These are phyloP conservation scores for Syrrhaptes paradoxus DNA, from an alignment of 2,113 vertebrate species.

Conservation along the genomic window DNA sequence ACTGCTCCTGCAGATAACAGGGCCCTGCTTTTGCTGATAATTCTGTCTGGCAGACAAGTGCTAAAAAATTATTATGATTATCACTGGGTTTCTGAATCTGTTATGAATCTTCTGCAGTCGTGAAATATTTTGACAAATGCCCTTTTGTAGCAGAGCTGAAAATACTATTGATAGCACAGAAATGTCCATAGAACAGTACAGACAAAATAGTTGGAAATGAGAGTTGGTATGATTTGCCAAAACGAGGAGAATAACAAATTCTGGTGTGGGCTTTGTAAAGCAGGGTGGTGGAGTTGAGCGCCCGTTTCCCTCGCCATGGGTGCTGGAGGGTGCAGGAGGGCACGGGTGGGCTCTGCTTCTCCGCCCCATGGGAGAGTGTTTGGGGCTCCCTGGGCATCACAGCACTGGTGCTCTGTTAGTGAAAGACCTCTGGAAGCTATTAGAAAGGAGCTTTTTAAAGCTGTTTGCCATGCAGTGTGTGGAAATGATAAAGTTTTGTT, in stretches of 20 bases:
- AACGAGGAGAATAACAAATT: neutral
- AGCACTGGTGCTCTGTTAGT: neutral
- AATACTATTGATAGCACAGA: neutral
- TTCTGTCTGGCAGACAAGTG: conserved; percentile 36
- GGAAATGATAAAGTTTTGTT: neutral
- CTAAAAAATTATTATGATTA: conserved; percentile 57
- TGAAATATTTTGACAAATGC: conserved; percentile 39
- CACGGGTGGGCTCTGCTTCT: neutral
- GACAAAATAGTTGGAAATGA: neutral
- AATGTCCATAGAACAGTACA: neutral
- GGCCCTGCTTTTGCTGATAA: conserved; percentile 2
- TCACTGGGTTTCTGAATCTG: conserved; percentile 22
- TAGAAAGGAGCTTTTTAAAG: neutral
- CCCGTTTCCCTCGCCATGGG: neutral
- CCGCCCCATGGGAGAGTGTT: rapidly evolving
- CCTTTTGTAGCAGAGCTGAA: conserved; percentile 6
- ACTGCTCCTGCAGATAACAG: neutral
- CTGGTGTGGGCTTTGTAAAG: neutral
- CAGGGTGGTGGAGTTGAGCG: neutral
- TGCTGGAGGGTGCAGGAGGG: neutral
- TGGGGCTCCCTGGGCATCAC: neutral
- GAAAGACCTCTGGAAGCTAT: neutral
- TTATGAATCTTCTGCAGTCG: conserved; percentile 2
- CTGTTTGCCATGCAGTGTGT: rapidly evolving
- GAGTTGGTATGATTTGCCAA: neutral